Evolutionary conservation across 2,113 vertebrate species (phyloP).

Genomic region (Podarcis muralis): DNA sequence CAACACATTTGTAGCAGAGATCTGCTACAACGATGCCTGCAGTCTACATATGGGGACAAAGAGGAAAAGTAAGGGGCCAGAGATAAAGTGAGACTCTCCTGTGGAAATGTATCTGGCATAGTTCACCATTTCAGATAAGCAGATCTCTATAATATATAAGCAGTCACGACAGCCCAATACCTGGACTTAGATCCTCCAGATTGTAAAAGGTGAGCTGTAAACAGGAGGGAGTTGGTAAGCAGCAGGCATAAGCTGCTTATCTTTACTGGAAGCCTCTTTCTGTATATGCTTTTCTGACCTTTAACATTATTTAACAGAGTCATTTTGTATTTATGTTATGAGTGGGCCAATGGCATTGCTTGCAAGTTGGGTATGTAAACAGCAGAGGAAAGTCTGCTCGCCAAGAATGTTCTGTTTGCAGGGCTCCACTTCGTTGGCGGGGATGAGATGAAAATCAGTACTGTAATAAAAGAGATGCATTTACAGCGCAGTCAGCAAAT

Average conservation of each 20-base stretch:
- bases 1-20: neutral
- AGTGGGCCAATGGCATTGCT: neutral
- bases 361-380: neutral
- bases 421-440: neutral
- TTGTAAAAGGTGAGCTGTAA: conserved; percentile 6
- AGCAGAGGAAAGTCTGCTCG: conserved; percentile 3
- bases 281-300: neutral
- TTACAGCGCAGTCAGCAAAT: neutral
- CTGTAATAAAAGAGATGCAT: neutral
- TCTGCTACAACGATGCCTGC: neutral
- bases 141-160: neutral
- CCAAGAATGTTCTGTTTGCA: conserved; percentile 5
- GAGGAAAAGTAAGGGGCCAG: neutral
- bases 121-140: neutral
- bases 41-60: neutral
- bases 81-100: neutral
- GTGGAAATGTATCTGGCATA: neutral
- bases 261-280: neutral
- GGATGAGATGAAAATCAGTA: conserved; percentile 2
- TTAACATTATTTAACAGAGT: neutral
- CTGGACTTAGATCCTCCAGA: conserved; percentile 8
- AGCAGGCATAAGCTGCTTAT: conserved; percentile 18
- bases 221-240: neutral
- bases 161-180: neutral
- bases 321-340: neutral